Conservation (phyloP, 2,797 vertebrate species). For the Arremon brunneinucha region DNA sequence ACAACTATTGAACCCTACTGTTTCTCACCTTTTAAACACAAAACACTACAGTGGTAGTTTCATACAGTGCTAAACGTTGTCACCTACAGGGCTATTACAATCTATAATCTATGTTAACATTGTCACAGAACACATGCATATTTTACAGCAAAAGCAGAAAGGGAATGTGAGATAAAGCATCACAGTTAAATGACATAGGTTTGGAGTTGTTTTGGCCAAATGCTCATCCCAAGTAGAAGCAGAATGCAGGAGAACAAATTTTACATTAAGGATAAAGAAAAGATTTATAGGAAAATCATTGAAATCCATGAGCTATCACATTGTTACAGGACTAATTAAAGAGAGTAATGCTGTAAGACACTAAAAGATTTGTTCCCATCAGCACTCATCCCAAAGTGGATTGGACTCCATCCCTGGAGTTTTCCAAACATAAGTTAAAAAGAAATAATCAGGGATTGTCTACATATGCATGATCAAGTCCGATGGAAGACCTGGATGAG, state of each 20-base stretch:
- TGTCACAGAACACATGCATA: neutral
- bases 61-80: neutral
- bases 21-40: constrained; percentile 29
- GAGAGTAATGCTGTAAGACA: neutral
- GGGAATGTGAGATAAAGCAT: neutral
- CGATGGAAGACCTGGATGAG: neutral
- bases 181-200: neutral
- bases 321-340: neutral
- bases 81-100: constrained; percentile 1
- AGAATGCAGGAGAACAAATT: neutral
- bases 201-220: neutral
- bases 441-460: neutral
- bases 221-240: neutral
- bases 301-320: neutral
- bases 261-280: neutral
- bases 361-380: neutral
- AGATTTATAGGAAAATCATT: neutral
- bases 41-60: neutral
- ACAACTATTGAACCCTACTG: neutral
- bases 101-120: constrained; percentile 1
- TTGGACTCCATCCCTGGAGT: neutral
- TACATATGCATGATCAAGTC: neutral
- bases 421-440: neutral
- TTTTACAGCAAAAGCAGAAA: neutral
- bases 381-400: neutral